Evolutionary conservation across 2,113 vertebrate genomes (phyloP), one percentile per base, ranked within the genome.

Genomic region (Podarcis muralis): DNA sequence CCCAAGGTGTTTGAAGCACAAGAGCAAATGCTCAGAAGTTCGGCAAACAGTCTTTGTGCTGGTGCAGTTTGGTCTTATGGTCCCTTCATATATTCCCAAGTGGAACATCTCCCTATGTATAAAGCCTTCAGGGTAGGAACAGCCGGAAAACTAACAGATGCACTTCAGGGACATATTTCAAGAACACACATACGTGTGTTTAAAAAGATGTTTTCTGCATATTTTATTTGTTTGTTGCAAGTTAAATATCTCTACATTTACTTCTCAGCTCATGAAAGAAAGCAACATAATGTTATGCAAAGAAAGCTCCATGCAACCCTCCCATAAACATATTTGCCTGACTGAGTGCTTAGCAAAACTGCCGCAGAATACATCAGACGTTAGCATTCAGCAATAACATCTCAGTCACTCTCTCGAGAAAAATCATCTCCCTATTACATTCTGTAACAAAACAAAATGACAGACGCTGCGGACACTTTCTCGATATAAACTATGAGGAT

Each of bases 331-430:
- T 15, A 65, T 82, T 80, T 84, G 75, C 81, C 32, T 74, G 23
- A 16, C 30, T 18, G 87, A 59, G 4, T 77, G 15, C 37, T 83
- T 83, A 75, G 69, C 18, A 74, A 62, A 88, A 87, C 0, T 35
- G 20, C 20, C 74, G 53, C 48, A 85, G 27, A 89, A 90, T 78
- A 81, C 48, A 88, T 79, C 85, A 88, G 16, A 30, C 76, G 53
- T 82, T 87, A 88, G 43, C n/a, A 57, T 59, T 85, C 69, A 75
- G 48, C 65, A 87, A 3, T n/a, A 87, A 71, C 1, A 72, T 53
- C 30, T 84, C 71, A 68, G 79, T 32, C 1, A 23, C 83, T 90
- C 90, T 80, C 77, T 48, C 80, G 53, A 53, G 1, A 68, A 30
- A 23, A 59, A 74, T 74, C 35, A 75, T 89, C 32, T 59, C 84